Evolutionary conservation across 2,113 vertebrate species (phyloP), one percentile per base, ranked within the genome.

Genomic region (Chaetodon trifascialis): DNA sequence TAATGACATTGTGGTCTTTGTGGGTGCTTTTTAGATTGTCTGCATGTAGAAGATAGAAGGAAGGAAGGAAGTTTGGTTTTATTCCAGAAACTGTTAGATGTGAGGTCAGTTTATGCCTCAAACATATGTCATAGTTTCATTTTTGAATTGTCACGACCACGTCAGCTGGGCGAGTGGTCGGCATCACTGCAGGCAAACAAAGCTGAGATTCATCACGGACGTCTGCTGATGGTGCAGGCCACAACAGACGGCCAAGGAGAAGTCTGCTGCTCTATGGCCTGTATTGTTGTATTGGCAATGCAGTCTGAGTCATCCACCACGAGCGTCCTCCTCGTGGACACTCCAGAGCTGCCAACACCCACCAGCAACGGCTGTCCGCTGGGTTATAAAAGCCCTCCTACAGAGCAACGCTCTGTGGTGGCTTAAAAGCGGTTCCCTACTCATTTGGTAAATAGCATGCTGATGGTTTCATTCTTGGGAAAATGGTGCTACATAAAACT

Each of bases 241-340:
- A 10, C 49, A 14, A 52, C 83, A 70, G 62, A 58, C 5, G 4
- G 70, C 73, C 77, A 4, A 54, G 12, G 25, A 70, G 62, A 70
- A 36, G 62, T 64, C 64, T n/a, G 84, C 71, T n/a, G 84, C 71
- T 82, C 79, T 87, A 76, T 86, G 65, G 70, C 5, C 47, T 25
- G 65, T 40, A 86, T 88, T 92, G 91, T 93, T 90, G 73, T 58
- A 2, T 7, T 2, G 11, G 21, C 34, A 59, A 73, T 77, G 56
- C 59, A 69, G 73, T 71, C 51, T 90, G 89, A 91, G 66, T 92
- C 90, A 93, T 76, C 44, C 2, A 66, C 69, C 82, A 83, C 75
- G 51, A 80, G 88, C 15, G 21, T 38, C 46, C 83, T 76, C 65
- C 82, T 83, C 51, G 14, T 42, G 60, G 73, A 47, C 7, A 34